Evolutionary conservation across 2,113 vertebrate species (phyloP).

Genomic region (Pangasianodon gigas): DNA sequence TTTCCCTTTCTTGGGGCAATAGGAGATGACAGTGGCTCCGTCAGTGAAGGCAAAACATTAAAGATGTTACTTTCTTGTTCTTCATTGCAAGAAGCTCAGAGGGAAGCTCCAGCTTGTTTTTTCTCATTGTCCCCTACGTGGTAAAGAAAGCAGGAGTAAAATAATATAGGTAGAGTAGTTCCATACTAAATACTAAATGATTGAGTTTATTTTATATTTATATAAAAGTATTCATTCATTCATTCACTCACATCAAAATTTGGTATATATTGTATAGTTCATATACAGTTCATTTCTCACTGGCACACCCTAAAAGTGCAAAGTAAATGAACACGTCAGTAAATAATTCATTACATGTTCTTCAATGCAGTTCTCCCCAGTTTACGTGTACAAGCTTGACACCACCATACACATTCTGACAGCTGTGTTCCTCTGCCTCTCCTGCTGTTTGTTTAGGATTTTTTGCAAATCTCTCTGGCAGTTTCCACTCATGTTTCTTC

Average conservation of each 20-base stretch:
- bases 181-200: background rate
- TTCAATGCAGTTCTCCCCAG: background rate
- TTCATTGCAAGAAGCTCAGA: too few relatives aligned
- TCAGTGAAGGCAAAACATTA: too few relatives aligned
- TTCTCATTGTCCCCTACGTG: too few relatives aligned
- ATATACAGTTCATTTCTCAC: background rate
- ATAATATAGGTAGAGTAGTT: background rate
- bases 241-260: background rate
- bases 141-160: background rate
- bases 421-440: background rate
- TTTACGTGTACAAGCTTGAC: background rate
- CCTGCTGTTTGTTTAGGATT: background rate
- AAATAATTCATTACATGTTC: slow-evolving; percentile 7
- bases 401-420: background rate
- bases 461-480: background rate
- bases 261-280: background rate
- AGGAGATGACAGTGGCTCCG: too few relatives aligned
- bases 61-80: too few relatives aligned
- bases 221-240: background rate
- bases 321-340: background rate
- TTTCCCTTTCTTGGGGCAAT: too few relatives aligned
- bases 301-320: background rate
- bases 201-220: background rate
- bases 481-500: slow-evolving; percentile 13
- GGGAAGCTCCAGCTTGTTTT: too few relatives aligned